Base-by-base conservation (phyloP, 1,140 invertebrate genomes). In the Achroia grisella region DNA sequence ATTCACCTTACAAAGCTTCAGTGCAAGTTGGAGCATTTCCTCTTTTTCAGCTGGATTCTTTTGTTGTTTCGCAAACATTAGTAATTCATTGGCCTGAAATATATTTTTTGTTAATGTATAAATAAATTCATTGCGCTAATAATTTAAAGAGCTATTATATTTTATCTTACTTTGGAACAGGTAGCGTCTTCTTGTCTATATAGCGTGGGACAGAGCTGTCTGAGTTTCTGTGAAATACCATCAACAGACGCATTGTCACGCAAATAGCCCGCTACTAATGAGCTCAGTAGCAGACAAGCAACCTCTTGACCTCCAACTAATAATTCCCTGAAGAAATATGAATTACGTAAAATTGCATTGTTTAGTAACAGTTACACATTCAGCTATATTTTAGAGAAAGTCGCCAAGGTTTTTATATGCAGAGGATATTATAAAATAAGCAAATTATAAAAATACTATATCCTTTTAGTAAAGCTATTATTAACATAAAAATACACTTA, bases 101-200 rank as follows among this genome's bases (percentile, higher is more conserved):
- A 56, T 29, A 43, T 50, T 17, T 4, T 5, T 4, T 34, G 5
- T 12, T 12, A 11, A 34, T 34, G 12, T 3, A 23, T 23, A 23
- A 3, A 6, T 3, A 6, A 23, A 3, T 3, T 3, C 17, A 23
- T 3, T 23, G 17, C 2, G 2, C 6, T 23, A 23, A 23, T n/a
- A n/a, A 23, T 3, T 23, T 23, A 23, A 23, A 23, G 2, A 23
- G 6, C 17, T 23, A 23, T 23, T 6, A 23, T 23, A 6, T 37
- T 29, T 31, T 31, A 11, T 13, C 36, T 54, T 86, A 95, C 93
- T 89, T 98, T 96, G 11, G 97, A 92, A 78, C 94, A 97, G 27
- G 96, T 93, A 10, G 96, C 97, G 88, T 99, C 98, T 88, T 99
- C 98, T 63, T 92, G 92, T 61, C 94, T 94, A 69, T 98, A 99